Base-by-base conservation (phyloP, 2,888 invertebrate species). In the Noctua janthina region DNA sequence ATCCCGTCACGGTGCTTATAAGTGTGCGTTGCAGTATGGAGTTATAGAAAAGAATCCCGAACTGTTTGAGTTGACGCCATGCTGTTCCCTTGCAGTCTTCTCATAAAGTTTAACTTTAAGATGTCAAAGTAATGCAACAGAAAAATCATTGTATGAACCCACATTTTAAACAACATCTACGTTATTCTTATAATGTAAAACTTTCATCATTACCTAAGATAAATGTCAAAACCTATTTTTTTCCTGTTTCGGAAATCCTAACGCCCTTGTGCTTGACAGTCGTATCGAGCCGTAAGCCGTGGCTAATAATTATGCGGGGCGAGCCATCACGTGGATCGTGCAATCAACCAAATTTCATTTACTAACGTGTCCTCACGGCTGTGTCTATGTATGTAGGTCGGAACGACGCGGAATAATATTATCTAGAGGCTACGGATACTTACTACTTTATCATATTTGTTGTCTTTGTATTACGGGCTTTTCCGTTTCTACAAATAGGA, bases 311-410 rank as follows among this genome's bases (percentile, higher is more conserved):
- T 90, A 93, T 93, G 92, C 92, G 87, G 74, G 78, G 79, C 86
- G 43, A 77, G 69, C 69, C 87, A 72, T 79, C 75, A 79, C 78
- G 82, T 81, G 85, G 86, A 91, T 91, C 85, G 89, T 91, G 94
- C 93, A 94, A 94, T 91, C 90, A 89, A 90, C 91, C 84, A 91
- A 93, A 94, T 92, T 92, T 91, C 79, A 91, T 94, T 92, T 91
- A 91, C 88, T 89, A 91, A 92, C 90, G 15, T 78, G 92, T 92
- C 94, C 93, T 93, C 92, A 88, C 35, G 35, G 10, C 35, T 77
- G 73, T 76, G 46, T 43, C 76, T 84, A 87, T 87, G 82, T 88
- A 93, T 90, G 90, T 92, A 89, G 93, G 92, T 91, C 91, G 83
- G 69, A 85, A 82, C 87, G 87, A 89, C 82, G 76, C 84, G 74